Conservation (phyloP, 1,140 invertebrate genomes). For the Euura saliciscinereae region DNA sequence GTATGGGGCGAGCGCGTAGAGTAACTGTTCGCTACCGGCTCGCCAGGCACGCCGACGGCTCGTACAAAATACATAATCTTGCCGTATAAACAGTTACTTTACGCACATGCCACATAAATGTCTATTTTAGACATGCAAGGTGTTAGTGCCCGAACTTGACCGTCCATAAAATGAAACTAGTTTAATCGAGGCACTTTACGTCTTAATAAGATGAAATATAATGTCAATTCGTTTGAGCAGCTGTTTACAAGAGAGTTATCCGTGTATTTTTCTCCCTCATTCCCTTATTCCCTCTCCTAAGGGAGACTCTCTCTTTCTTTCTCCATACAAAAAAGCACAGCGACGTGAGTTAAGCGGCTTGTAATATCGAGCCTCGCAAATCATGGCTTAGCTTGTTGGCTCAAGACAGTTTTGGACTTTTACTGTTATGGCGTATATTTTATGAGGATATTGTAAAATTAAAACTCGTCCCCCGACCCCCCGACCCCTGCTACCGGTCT, state of each 20-base stretch:
- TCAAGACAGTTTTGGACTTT: constrained; percentile 7
- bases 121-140: too few relatives aligned
- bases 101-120: too few relatives aligned
- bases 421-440: constrained; percentile 7
- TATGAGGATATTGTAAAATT: constrained; percentile 7
- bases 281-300: neutral
- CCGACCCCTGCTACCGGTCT: neutral
- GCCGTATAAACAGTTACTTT: too few relatives aligned
- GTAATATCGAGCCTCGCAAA: constrained; percentile 7
- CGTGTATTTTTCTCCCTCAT: neutral
- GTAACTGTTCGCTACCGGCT: too few relatives aligned
- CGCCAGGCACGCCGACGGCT: too few relatives aligned
- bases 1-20: too few relatives aligned
- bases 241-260: neutral
- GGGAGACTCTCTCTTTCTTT: neutral
- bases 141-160: too few relatives aligned
- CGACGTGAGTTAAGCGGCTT: constrained; percentile 6
- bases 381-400: constrained; percentile 6
- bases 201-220: neutral
- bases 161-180: too few relatives aligned
- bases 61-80: too few relatives aligned
- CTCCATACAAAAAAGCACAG: too few relatives aligned
- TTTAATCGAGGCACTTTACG: too few relatives aligned
- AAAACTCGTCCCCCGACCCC: neutral
- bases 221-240: neutral